Evolutionary conservation across 2,113 vertebrate species (phyloP).

Genomic region (Hipposideros armiger): DNA sequence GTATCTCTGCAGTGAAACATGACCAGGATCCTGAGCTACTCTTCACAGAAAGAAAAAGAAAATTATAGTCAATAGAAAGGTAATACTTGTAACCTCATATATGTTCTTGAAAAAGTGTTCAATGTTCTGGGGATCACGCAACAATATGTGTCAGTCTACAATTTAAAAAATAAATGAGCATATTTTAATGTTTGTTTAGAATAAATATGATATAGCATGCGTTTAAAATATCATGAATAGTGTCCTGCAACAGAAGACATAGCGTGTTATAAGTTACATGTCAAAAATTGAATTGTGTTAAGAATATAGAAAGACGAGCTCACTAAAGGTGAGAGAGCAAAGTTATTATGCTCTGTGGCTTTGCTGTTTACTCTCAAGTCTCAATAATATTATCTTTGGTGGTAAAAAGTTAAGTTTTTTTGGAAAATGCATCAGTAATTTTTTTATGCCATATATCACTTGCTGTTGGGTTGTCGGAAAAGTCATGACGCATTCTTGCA

Average conservation of each 20-base stretch:
- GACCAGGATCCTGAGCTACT: neutral
- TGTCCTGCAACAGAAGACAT: neutral
- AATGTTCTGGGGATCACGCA: neutral
- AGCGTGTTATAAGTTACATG: neutral
- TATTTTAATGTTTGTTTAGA: neutral
- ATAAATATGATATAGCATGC: neutral
- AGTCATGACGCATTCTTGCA: too few relatives aligned
- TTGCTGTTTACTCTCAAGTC: neutral
- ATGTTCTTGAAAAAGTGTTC: neutral
- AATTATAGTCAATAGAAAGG: neutral
- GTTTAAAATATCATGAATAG: constrained; percentile 28
- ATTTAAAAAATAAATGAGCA: rapidly evolving
- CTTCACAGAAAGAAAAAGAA: neutral
- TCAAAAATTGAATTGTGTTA: neutral
- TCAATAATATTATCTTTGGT: neutral
- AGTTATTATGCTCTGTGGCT: neutral
- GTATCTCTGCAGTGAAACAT: neutral
- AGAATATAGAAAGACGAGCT: neutral
- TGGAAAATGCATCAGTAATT: neutral
- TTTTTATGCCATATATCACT: neutral
- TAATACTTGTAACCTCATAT: neutral
- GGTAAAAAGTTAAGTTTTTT: neutral
- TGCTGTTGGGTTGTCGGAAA: neutral
- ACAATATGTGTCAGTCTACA: neutral
- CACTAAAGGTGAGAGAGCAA: neutral